Evolutionary conservation across 2,888 invertebrate genomes (phyloP).

Genomic region (Drosophila cognata): DNA sequence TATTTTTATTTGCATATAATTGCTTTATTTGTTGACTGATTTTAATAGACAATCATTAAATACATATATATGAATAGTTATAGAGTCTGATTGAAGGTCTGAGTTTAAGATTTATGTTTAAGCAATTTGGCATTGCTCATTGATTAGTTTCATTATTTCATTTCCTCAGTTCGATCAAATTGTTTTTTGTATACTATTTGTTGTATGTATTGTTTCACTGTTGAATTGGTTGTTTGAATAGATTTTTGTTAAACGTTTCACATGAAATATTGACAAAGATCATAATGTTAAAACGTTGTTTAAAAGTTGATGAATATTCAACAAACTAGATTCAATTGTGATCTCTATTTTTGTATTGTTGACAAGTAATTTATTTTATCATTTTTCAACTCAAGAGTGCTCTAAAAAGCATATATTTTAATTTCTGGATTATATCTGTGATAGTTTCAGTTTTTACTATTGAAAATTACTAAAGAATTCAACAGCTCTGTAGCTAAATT

Average conservation of each 20-base stretch:
- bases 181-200: not conserved
- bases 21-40: not conserved
- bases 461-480: no score
- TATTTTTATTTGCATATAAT: not conserved
- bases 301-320: not conserved
- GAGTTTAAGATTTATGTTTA: not conserved
- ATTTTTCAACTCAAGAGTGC: not conserved
- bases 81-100: not conserved
- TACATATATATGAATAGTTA: no score
- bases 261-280: not conserved
- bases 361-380: not conserved
- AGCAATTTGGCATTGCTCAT: not conserved
- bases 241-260: not conserved
- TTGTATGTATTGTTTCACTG: not conserved
- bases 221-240: not conserved
- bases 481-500: no score
- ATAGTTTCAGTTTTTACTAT: no score
- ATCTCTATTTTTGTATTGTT: not conserved
- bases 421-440: not conserved
- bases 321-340: not conserved
- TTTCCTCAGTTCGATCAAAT: not conserved
- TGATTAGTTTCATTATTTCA: not conserved
- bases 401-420: not conserved
- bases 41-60: no score
- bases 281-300: not conserved